These are phyloP conservation scores for Psococerastis gibbosa DNA, from an alignment of 2,888 invertebrate species.

Conservation along the genomic window DNA sequence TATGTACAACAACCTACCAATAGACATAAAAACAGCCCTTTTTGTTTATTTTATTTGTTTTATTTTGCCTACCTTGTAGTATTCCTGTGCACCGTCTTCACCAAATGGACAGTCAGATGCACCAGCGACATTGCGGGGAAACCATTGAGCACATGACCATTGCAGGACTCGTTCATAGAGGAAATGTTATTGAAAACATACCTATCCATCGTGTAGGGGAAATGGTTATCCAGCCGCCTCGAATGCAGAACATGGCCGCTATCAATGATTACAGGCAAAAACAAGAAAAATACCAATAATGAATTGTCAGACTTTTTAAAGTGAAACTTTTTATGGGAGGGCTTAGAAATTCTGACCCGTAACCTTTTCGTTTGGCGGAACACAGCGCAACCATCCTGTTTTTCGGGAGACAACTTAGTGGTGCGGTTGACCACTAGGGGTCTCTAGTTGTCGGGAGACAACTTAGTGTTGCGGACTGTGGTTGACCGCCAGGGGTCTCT, in stretches of 20 bases:
- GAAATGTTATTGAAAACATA: slow-evolving; percentile 7
- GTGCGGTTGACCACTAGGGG: no score
- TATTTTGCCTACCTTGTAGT: neutral
- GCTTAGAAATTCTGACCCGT: no score
- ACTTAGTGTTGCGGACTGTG: no score
- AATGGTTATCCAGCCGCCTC: slow-evolving; percentile 5
- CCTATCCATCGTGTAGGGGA: neutral
- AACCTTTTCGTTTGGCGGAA: no score
- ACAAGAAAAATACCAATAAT: slow-evolving; percentile 5
- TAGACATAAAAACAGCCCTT: no score
- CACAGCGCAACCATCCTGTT: no score
- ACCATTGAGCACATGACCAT: slow-evolving; percentile 8
- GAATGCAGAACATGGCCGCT: slow-evolving; percentile 2
- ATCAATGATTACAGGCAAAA: slow-evolving; percentile 7
- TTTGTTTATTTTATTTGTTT: neutral
- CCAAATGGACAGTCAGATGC: slow-evolving; percentile 1
- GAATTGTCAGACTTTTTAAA: no score
- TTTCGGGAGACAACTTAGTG: no score
- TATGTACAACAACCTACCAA: no score
- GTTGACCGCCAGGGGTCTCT: no score
- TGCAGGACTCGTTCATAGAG: slow-evolving; percentile 4
- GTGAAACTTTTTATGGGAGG: no score
- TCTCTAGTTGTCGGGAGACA: no score
- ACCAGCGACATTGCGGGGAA: neutral
- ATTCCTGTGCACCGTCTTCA: slow-evolving; percentile 4